Evolutionary conservation across 2,113 vertebrate species (phyloP).

Genomic region (Sterna hirundo): DNA sequence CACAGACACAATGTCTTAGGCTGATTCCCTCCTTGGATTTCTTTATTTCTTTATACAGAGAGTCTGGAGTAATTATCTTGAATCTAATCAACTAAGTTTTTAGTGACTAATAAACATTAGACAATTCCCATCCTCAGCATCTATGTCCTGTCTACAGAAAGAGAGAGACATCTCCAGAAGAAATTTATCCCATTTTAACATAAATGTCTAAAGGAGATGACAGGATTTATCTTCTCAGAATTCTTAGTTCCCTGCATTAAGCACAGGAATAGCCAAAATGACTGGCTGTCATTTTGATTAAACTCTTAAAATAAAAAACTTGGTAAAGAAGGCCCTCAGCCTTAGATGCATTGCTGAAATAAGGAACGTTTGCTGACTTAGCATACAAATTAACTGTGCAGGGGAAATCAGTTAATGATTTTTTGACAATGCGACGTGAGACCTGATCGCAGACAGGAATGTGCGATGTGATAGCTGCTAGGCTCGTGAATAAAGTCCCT

Average conservation of each 20-base stretch:
- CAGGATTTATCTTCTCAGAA: background rate
- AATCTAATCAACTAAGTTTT: background rate
- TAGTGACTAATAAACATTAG: background rate
- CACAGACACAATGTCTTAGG: background rate
- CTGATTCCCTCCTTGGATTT: background rate
- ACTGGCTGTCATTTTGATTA: background rate
- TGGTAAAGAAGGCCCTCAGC: background rate
- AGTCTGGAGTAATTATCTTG: background rate
- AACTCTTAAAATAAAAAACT: background rate
- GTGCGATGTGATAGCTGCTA: background rate
- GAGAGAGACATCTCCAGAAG: background rate
- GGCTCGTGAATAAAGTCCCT: background rate
- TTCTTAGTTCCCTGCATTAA: background rate
- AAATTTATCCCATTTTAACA: background rate
- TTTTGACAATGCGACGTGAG: background rate
- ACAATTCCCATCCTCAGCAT: background rate
- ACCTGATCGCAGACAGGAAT: background rate
- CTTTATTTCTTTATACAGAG: background rate
- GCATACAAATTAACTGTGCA: background rate
- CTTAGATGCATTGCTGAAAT: background rate
- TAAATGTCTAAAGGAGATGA: background rate
- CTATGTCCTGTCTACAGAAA: background rate
- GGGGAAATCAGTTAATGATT: background rate
- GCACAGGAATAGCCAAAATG: background rate
- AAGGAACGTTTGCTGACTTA: background rate